These are phyloP conservation scores for Micropterix aruncella DNA, from an alignment of 2,888 invertebrate species.

Conservation along the genomic window DNA sequence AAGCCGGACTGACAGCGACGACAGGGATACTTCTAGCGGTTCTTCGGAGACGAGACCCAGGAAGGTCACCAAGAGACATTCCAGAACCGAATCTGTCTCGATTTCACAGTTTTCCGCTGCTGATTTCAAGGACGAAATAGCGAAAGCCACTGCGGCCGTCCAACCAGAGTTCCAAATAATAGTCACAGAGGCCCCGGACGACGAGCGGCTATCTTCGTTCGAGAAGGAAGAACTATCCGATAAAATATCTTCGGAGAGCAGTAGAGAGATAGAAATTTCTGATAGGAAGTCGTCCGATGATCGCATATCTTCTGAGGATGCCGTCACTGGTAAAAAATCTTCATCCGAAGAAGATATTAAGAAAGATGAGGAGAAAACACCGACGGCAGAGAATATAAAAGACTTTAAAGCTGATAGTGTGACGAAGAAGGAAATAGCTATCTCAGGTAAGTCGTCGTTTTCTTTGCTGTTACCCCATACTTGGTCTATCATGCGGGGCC, in stretches of 20 bases:
- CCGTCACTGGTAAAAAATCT: conserved; percentile 35
- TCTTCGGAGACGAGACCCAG: neutral
- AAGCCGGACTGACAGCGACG: neutral
- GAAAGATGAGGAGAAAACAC: conserved; percentile 16
- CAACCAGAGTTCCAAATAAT: conserved; percentile 34
- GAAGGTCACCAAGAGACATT: conserved; percentile 23
- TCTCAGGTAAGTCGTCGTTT: neutral
- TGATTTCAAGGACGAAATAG: conserved; percentile 25
- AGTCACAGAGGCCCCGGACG: conserved; percentile 35
- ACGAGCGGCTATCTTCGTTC: conserved; percentile 22
- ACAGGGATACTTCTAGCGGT: neutral
- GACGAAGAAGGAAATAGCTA: neutral
- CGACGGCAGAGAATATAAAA: no score
- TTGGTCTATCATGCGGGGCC: no score
- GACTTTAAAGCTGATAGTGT: no score
- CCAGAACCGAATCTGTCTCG: conserved; percentile 32
- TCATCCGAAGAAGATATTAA: conserved; percentile 30
- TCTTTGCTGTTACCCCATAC: no score
- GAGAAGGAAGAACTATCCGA: conserved; percentile 35
- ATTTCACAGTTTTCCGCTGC: conserved; percentile 24
- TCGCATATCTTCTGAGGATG: conserved; percentile 36
- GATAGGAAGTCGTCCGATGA: conserved; percentile 37
- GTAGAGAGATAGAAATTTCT: conserved; percentile 35
- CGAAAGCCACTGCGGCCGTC: conserved; percentile 16
- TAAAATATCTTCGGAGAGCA: conserved; percentile 38